A percentile compares a stretch with the other conserved stretches of the same genome.
Evolutionary conservation across 2,797 vertebrate species (phyloP).

Genomic region (Pseudomugil tenellus): DNA sequence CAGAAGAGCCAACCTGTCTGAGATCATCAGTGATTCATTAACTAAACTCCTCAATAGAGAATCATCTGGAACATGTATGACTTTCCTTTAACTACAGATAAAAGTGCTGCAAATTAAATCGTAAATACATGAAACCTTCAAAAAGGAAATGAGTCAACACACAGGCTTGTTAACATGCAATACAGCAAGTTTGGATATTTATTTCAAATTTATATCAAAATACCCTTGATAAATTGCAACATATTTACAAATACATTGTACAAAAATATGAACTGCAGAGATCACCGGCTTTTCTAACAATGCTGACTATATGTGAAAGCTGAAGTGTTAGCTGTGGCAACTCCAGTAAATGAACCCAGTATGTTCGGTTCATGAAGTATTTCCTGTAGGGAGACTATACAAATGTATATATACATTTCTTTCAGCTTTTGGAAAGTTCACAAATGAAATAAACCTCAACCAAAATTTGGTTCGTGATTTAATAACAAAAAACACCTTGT

Average conservation of each 20-base stretch:
- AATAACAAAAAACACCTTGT: conserved; percentile 46
- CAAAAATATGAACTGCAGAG: conserved; percentile 72
- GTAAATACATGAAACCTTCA: not conserved
- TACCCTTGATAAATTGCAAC: conserved; percentile 73
- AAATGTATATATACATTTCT: conserved; percentile 73
- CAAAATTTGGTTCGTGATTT: conserved; percentile 55
- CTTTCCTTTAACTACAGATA: not conserved
- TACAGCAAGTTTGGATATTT: conserved; percentile 75
- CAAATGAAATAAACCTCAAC: conserved; percentile 62
- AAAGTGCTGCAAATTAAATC: not conserved
- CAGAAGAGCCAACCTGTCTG: too few species aligned
- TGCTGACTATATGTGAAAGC: conserved; percentile 33
- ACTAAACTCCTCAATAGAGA: too few species aligned
- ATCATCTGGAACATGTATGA: not conserved
- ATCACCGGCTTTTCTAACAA: conserved; percentile 43
- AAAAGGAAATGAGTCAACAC: conserved; percentile 36
- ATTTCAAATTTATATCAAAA: conserved; percentile 86
- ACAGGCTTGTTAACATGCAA: conserved; percentile 50
- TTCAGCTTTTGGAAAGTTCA: conserved; percentile 44
- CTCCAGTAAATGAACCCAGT: conserved; percentile 7
- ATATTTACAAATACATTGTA: conserved; percentile 86
- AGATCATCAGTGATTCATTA: too few species aligned
- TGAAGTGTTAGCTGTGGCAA: conserved; percentile 22
- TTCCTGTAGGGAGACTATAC: conserved; percentile 69
- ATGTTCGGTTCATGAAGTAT: conserved; percentile 17